phyloP scores from a whole-genome alignment of 2,888 invertebrate species.

The Homarus gammarus region DNA sequence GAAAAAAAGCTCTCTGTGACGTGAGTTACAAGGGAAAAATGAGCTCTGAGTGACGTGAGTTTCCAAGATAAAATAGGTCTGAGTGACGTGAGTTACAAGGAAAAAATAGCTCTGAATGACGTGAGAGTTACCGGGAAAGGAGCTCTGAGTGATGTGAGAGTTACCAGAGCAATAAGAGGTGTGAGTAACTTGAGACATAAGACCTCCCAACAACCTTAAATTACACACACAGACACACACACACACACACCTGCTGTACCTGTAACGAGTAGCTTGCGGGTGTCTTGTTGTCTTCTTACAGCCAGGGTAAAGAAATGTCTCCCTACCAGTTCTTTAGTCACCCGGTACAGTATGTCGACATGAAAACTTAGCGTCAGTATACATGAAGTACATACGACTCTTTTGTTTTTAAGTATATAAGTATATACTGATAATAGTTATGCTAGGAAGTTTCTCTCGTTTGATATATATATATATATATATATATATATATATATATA shows the following conservation, averaged over 20 bases:
- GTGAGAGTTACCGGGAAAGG: too few species aligned
- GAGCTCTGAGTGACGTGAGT: not conserved
- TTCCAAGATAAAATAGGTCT: too few species aligned
- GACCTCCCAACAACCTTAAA: not conserved
- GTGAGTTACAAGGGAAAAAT: not conserved
- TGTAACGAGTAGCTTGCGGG: slow-evolving; percentile 23
- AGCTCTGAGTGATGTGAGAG: not conserved
- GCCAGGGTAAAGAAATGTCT: slow-evolving; percentile 44
- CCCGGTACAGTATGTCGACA: slow-evolving; percentile 7
- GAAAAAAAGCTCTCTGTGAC: not conserved
- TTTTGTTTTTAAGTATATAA: too few species aligned
- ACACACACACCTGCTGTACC: slow-evolving; percentile 17
- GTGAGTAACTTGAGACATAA: not conserved
- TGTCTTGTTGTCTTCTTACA: slow-evolving; percentile 19
- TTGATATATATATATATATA: too few species aligned
- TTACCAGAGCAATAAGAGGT: not conserved
- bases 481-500: too few species aligned
- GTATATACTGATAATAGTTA: too few species aligned
- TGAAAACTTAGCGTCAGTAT: slow-evolving; percentile 10
- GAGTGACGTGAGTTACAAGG: too few species aligned
- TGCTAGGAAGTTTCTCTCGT: too few species aligned
- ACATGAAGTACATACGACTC: too few species aligned
- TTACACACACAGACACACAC: too few species aligned
- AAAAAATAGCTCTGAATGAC: too few species aligned
- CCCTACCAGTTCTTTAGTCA: slow-evolving; percentile 44